A percentile compares a stretch with the other conserved stretches of the same genome.
Evolutionary conservation across 2,113 vertebrate genomes (phyloP).

Genomic region (Passer domesticus): DNA sequence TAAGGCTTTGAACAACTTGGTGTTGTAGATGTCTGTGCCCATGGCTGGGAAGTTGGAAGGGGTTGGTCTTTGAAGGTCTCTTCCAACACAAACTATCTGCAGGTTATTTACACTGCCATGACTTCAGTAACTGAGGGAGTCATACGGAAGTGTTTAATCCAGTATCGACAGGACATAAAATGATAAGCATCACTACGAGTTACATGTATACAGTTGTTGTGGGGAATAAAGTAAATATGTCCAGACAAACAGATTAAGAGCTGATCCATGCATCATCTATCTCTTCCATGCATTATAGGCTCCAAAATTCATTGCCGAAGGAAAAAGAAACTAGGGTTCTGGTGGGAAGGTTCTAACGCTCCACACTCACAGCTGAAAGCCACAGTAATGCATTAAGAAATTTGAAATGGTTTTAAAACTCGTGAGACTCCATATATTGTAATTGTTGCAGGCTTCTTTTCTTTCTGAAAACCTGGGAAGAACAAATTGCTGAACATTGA

Average conservation of each 20-base stretch:
- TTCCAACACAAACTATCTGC: background rate
- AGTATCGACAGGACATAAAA: background rate
- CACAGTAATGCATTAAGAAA: background rate
- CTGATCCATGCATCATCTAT: background rate
- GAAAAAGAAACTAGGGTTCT: background rate
- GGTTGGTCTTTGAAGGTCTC: background rate
- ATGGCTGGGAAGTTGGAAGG: background rate
- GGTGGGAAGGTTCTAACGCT: background rate
- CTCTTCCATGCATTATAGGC: background rate
- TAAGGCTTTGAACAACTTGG: background rate
- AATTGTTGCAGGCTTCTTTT: background rate
- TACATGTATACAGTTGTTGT: background rate
- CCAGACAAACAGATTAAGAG: background rate
- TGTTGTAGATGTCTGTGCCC: background rate
- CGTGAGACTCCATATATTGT: rapidly evolving
- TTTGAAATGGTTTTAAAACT: background rate
- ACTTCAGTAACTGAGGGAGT: background rate
- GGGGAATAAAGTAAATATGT: background rate
- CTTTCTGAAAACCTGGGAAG: background rate
- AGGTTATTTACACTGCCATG: background rate
- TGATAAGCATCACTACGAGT: background rate
- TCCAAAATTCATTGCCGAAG: background rate
- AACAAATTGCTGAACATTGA: background rate
- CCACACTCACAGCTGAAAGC: background rate
- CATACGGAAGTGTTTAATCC: background rate